Percentiles rank a stretch among this genome's conserved stretches.
Conservation (phyloP, 2,797 vertebrate species). For the Podarcis siculus region DNA sequence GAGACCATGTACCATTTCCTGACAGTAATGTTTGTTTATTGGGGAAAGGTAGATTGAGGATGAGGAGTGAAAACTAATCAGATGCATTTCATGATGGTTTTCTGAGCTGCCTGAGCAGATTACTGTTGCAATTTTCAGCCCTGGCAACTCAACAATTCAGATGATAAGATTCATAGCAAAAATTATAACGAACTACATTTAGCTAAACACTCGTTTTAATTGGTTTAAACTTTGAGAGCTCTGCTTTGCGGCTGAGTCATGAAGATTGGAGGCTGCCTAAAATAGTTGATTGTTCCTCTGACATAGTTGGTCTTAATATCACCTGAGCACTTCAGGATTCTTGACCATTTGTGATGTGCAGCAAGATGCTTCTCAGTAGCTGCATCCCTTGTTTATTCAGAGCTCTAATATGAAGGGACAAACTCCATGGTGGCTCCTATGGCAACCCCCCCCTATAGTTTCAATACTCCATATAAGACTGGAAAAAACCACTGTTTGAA, state of each 20-base stretch:
- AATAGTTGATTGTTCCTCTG: not conserved
- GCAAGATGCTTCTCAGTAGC: not conserved
- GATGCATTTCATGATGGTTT: constrained; percentile 14
- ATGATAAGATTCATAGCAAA: constrained; percentile 5
- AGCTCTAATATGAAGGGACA: not conserved
- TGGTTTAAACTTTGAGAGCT: constrained; percentile 20
- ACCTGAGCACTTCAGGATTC: not conserved
- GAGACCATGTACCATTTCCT: not conserved
- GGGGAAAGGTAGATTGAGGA: not conserved
- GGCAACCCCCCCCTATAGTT: not conserved
- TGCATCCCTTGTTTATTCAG: not conserved
- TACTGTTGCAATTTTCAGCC: constrained; percentile 51
- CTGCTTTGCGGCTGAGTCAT: not conserved
- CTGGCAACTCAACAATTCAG: constrained; percentile 33
- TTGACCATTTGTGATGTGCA: not conserved
- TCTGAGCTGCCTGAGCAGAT: constrained; percentile 41
- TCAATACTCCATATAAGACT: no score
- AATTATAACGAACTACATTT: constrained; percentile 31
- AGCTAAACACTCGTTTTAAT: constrained; percentile 25
- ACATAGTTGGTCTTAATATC: not conserved
- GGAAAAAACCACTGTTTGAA: no score
- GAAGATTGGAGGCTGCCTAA: not conserved
- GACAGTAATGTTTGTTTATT: not conserved
- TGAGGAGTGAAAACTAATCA: not conserved
- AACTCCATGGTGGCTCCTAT: not conserved